Evolutionary conservation across 2,113 vertebrate genomes (phyloP), one percentile per base, ranked within the genome.

Genomic region (Xenopus laevis): DNA sequence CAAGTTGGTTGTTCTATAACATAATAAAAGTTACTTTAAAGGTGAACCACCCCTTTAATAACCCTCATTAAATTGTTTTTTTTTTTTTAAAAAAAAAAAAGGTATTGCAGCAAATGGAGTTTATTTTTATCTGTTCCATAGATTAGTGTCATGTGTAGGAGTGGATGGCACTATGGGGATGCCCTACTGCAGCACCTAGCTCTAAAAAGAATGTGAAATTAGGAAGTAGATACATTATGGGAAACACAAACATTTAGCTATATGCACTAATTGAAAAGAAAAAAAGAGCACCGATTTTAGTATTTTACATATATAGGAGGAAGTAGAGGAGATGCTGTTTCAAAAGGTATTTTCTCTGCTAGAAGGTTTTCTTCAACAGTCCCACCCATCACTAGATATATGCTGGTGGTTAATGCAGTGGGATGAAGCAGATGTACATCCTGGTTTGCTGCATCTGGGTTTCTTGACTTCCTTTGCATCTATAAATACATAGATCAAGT

Each of bases 321-420:
- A 74, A 67, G 64, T 66, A 74, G 16, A n/a, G 58, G 52, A 59
- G 20, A 59, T 74, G 33, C 6, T 40, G 46, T 74, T 68, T 67
- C 65, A 47, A 67, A 66, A 59, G 64, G 65, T 74, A 55, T 74
- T 74, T 68, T 68, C 72, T 61, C 12, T 68, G 53, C 65, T 74
- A 68, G 21, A 72, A 72, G 45, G 62, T 16, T 64, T 64, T 64
- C 59, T 64, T 72, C 71, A 45, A 33, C 60, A 63, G 71, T 21
- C 47, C 59, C 72, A 68, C 65, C 65, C 64, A 50, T 68, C 30
- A 68, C 55, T 74, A 46, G 30, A 65, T 46, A 17, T 20, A 50
- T 50, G 15, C 47, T 30, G 23, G 65, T 74, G 45, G 13, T 67
- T 67, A 58, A 16, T 60, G n/a, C 59, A 74, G 63, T 61, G 50